A percentile compares a stretch with the other conserved stretches of the same genome.
Conservation (phyloP, 2,113 vertebrate genomes). For the Pachypanchax playfairii region DNA sequence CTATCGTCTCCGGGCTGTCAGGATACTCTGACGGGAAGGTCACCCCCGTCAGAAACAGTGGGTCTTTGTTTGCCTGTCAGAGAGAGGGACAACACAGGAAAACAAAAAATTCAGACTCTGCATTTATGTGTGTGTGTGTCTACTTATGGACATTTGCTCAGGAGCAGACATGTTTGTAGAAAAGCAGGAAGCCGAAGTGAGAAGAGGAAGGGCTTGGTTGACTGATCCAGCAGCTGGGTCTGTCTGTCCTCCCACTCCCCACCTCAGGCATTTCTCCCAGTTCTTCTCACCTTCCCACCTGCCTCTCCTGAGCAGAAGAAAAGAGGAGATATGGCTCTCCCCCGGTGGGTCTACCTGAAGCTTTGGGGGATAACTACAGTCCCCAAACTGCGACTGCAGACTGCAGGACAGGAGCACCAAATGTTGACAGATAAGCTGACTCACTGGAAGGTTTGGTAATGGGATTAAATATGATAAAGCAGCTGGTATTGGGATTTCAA, state of each 20-base stretch:
- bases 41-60: constrained; percentile 94
- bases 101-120: constrained; percentile 19
- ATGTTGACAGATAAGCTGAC: constrained; percentile 44
- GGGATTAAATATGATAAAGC: constrained; percentile 45
- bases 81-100: constrained; percentile 62
- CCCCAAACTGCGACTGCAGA: constrained; percentile 22
- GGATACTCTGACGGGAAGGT: constrained; percentile 92
- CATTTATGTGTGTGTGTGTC: background rate
- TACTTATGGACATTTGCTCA: constrained; percentile 5
- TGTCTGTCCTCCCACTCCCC: constrained; percentile 19
- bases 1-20: constrained; percentile 89
- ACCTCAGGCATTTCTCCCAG: background rate
- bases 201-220: background rate
- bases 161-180: constrained; percentile 34
- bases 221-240: constrained; percentile 79
- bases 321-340: constrained; percentile 47
- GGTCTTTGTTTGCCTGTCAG: constrained; percentile 94
- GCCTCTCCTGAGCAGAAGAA: constrained; percentile 30
- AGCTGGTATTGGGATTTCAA: constrained; percentile 27
- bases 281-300: constrained; percentile 3
- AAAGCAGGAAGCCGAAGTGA: constrained; percentile 32
- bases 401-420: constrained; percentile 28
- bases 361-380: constrained; percentile 43
- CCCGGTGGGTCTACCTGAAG: constrained; percentile 49
- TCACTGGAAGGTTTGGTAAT: constrained; percentile 19